These are phyloP conservation scores for Rotaria socialis DNA, from an alignment of 2,888 invertebrate genomes.

Conservation along the genomic window DNA sequence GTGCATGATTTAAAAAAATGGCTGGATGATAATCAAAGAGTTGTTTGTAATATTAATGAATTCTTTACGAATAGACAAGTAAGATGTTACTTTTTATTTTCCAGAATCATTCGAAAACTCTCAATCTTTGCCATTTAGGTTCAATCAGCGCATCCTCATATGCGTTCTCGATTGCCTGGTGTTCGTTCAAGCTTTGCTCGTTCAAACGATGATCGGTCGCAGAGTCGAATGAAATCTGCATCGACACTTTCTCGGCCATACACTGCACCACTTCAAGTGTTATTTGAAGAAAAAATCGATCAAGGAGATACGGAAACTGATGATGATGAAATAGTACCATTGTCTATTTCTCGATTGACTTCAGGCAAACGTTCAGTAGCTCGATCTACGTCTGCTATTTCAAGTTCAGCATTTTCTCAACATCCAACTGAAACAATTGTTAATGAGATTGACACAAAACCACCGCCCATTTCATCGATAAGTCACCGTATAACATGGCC, in stretches of 20 bases:
- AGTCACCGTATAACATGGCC: background rate
- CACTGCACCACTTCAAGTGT: no score
- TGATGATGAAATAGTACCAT: background rate
- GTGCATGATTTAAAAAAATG: background rate
- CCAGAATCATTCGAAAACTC: no score
- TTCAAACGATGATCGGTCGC: no score
- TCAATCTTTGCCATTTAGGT: no score
- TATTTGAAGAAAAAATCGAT: background rate
- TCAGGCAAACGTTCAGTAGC: background rate
- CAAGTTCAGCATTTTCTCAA: background rate
- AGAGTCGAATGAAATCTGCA: no score
- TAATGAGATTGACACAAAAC: background rate
- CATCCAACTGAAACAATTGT: background rate
- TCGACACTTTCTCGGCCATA: no score
- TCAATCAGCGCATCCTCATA: no score
- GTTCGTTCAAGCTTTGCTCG: no score
- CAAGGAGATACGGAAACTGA: background rate
- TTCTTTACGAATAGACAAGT: background rate
- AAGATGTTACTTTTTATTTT: no score
- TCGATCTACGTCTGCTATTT: no score
- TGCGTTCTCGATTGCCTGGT: no score
- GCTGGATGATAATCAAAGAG: background rate
- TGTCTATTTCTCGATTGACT: background rate
- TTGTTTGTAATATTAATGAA: constrained; percentile 12
- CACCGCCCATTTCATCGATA: background rate